phyloP scores from a whole-genome alignment of 2,888 invertebrate genomes.

The Tenodera sinensis region DNA sequence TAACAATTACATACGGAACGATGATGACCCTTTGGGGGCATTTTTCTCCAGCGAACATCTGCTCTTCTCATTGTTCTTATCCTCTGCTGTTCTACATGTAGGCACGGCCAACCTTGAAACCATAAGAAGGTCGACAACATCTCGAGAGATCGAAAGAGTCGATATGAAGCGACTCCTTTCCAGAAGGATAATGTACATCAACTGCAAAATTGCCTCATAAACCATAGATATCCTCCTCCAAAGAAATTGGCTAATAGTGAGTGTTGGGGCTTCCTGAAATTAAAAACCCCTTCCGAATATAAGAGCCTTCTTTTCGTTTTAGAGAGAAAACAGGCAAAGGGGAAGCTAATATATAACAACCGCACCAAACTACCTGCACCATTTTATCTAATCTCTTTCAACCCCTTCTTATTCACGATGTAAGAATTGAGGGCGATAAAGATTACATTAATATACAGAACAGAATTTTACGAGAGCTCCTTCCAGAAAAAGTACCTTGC shows the following conservation, averaged over 20 bases:
- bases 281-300: background rate
- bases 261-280: constrained; percentile 3
- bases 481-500: background rate
- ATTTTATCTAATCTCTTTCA: background rate
- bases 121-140: background rate
- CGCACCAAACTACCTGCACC: background rate
- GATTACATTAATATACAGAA: background rate
- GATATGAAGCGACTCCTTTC: background rate
- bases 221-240: background rate
- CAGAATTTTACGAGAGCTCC: background rate
- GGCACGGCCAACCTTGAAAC: background rate
- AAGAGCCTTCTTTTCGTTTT: background rate
- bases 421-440: background rate
- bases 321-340: background rate
- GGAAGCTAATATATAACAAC: background rate
- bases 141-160: background rate
- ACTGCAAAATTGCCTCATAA: background rate
- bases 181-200: background rate
- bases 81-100: background rate
- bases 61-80: background rate
- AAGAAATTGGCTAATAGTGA: constrained; percentile 2
- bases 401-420: background rate
- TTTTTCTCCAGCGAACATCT: background rate
- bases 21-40: background rate
- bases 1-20: background rate